Base-by-base conservation (phyloP, 1,140 invertebrate genomes). In the Ceratitis capitata region DNA sequence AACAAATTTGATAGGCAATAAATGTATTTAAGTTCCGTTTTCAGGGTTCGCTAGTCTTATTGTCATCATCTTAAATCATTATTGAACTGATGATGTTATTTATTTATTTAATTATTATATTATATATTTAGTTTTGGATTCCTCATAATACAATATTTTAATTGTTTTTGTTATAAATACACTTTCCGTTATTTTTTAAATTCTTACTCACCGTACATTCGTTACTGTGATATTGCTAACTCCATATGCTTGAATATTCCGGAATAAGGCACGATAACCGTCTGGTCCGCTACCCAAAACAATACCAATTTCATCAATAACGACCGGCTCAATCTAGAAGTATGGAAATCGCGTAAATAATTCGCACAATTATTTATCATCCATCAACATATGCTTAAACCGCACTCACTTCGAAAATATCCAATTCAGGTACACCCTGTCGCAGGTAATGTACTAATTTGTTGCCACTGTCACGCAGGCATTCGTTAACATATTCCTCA, bases 291-390 rank as follows among this genome's bases (percentile, higher is more conserved):
- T 94, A 61, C 96, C 96, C 58, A 97, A 90, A 0, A 95, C 93
- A 64, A 97, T 95, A n/a, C 95, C 94, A 53, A 97, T 94, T 90
- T 97, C 95, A 90, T 97, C 96, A 14, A 97, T 94, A 5, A 96
- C 90, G 69, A 96, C 95, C 0, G 96, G 95, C 87, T 97, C 96
- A 0, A 95, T 94, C 92, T 95, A 92, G 16, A 91, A 92, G 86
- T 84, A 84, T 83, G 86, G 56, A 84, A 84, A n/a, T 39, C 14
- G 16, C 19, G 39, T 35, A 61, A 53, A 19, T 78, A 10, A n/a
- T 56, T 7, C 1, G n/a, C 47, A n/a, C 14, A 84, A 42, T 74
- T 5, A 39, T 49, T 35, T 42, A 82, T 47, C 4, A 3, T 6
- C 12, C n/a, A n/a, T n/a, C n/a, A n/a, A n/a, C n/a, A n/a, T n/a